Evolutionary conservation across 2,113 vertebrate genomes (phyloP).

Genomic region (Polypterus senegalus): DNA sequence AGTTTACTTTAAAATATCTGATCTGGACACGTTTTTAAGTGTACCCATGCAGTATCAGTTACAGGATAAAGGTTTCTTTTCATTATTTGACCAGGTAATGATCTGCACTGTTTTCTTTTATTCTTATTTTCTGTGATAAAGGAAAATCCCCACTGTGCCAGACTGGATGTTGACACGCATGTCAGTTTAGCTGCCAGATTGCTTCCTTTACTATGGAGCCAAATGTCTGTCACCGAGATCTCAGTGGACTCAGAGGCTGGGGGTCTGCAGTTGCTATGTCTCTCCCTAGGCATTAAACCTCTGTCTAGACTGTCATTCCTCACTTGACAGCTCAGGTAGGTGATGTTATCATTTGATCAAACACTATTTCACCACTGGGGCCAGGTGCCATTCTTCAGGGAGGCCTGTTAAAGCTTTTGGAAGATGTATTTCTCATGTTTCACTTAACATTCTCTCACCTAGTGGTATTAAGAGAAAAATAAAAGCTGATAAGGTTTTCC

Average conservation of each 20-base stretch:
- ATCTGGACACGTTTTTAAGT: background rate
- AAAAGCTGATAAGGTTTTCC: conserved; percentile 37
- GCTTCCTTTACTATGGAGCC: conserved; percentile 11
- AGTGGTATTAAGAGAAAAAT: conserved; percentile 33
- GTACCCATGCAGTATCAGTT: background rate
- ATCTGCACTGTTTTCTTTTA: conserved; percentile 3
- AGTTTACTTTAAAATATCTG: background rate
- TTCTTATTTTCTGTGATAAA: conserved; percentile 9
- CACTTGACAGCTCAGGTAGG: conserved; percentile 21
- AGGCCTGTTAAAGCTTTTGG: conserved; percentile 24
- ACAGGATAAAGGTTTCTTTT: background rate
- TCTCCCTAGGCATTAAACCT: conserved; percentile 17
- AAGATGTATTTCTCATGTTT: conserved; percentile 29
- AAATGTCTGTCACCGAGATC: conserved; percentile 20
- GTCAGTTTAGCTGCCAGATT: conserved; percentile 13
- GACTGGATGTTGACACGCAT: conserved; percentile 15
- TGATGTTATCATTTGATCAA: conserved; percentile 18
- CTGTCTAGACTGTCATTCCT: conserved; percentile 16
- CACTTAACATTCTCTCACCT: conserved; percentile 48
- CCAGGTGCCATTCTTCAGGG: conserved; percentile 34
- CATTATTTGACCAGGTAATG: conserved; percentile 12
- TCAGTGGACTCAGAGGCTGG: conserved; percentile 14
- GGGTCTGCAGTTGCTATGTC: conserved; percentile 18
- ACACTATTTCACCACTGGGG: conserved; percentile 22
- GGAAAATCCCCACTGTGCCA: conserved; percentile 13